Conservation (phyloP, 2,888 invertebrate genomes). For the Neoscelio sp. region DNA sequence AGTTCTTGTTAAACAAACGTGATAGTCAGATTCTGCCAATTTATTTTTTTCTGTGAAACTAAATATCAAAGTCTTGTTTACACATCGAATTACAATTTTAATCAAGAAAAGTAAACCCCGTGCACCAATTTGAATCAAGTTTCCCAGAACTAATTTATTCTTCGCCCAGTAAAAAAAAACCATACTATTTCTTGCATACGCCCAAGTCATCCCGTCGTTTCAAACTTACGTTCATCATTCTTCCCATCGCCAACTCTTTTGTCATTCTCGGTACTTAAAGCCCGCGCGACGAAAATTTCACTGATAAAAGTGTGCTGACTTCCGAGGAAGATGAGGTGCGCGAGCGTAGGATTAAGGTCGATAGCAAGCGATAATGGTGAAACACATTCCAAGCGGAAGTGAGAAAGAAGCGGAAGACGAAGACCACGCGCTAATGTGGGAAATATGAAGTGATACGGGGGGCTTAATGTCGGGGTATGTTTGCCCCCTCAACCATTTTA, state of each 20-base stretch:
- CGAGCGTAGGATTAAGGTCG: too few species aligned
- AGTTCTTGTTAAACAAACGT: too few species aligned
- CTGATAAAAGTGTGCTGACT: constrained; percentile 41
- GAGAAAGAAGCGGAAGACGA: constrained; percentile 5
- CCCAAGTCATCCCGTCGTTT: constrained; percentile 15
- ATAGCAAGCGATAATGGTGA: constrained; percentile 19
- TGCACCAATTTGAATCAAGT: too few species aligned
- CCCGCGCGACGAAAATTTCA: constrained; percentile 8
- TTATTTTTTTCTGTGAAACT: too few species aligned
- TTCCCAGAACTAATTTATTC: constrained; percentile 39
- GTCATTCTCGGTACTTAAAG: constrained; percentile 25
- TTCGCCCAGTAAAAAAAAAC: background rate
- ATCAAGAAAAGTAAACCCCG: constrained; percentile 26
- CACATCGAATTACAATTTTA: constrained; percentile 31
- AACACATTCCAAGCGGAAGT: background rate
- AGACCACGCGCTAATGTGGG: constrained; percentile 50
- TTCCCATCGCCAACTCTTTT: constrained; percentile 11
- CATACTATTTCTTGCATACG: constrained; percentile 4
- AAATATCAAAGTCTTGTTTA: constrained; percentile 23
- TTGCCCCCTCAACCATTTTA: constrained; percentile 39
- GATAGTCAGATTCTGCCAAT: too few species aligned
- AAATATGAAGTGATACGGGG: constrained; percentile 40
- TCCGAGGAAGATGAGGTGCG: constrained; percentile 36
- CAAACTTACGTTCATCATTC: constrained; percentile 32
- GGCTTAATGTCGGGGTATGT: constrained; percentile 8